Evolutionary conservation across 1,140 invertebrate genomes (phyloP).

Genomic region (Zelostemma sp.): DNA sequence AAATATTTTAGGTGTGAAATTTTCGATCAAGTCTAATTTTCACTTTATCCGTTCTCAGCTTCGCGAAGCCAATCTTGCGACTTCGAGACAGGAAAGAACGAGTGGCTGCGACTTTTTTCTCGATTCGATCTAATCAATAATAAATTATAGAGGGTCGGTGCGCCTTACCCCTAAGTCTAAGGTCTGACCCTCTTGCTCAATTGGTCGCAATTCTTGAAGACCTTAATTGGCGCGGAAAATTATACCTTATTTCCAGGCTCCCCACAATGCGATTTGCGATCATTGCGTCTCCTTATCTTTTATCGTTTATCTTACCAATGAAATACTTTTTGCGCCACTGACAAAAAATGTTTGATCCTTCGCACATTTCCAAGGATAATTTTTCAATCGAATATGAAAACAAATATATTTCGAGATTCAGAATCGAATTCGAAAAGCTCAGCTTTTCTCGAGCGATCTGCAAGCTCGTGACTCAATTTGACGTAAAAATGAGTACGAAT

Average conservation of each 20-base stretch:
- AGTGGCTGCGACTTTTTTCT: constrained; percentile 56
- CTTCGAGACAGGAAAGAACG: constrained; percentile 34
- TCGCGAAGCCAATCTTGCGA: constrained; percentile 33
- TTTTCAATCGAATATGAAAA: too few relatives aligned
- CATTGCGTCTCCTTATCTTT: constrained; percentile 24
- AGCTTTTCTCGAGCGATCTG: too few relatives aligned
- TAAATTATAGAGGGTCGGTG: constrained; percentile 69
- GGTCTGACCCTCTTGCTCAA: constrained; percentile 68
- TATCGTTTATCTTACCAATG: constrained; percentile 11
- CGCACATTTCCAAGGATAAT: too few relatives aligned
- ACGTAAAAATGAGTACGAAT: background rate
- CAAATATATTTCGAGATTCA: too few relatives aligned
- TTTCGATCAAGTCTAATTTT: too few relatives aligned
- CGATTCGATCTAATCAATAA: constrained; percentile 70
- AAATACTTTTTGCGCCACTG: background rate
- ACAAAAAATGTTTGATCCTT: too few relatives aligned
- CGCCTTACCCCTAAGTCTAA: constrained; percentile 65
- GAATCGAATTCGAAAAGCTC: too few relatives aligned
- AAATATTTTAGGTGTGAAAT: too few relatives aligned
- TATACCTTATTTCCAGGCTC: constrained; percentile 68
- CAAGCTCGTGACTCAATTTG: background rate
- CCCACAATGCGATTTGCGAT: constrained; percentile 22
- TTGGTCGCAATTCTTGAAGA: constrained; percentile 72
- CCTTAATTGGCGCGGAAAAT: constrained; percentile 72
- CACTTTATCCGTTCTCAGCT: too few relatives aligned